phyloP scores from a whole-genome alignment of 2,113 vertebrate species.

The Dasypus novemcinctus region DNA sequence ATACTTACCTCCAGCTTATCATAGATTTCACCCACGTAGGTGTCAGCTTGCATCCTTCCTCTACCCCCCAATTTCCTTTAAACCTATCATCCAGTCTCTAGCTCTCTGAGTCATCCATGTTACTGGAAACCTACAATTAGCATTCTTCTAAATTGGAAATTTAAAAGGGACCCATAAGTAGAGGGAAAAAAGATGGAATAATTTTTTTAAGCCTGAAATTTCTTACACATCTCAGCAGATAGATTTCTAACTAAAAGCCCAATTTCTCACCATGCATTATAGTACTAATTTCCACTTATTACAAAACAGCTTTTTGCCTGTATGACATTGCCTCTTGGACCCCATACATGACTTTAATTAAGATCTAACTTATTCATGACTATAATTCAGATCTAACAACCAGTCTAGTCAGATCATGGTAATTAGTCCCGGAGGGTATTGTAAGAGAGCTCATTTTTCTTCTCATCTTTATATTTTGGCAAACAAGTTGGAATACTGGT shows the following conservation, averaged over 20 bases:
- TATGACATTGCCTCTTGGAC: conserved; percentile 86
- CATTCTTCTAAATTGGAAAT: background rate
- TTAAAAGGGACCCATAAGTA: background rate
- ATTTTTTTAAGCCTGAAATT: conserved; percentile 42
- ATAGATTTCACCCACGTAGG: no score
- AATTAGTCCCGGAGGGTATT: conserved; percentile 87
- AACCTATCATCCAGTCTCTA: no score
- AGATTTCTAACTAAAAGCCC: conserved; percentile 71
- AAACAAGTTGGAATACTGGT: conserved; percentile 74
- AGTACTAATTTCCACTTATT: conserved; percentile 84
- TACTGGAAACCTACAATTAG: background rate
- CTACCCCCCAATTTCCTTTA: no score
- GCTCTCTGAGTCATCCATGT: background rate
- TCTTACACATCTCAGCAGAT: conserved; percentile 42
- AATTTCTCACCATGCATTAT: conserved; percentile 82
- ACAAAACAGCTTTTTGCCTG: conserved; percentile 83
- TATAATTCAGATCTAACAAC: conserved; percentile 86
- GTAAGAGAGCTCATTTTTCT: conserved; percentile 79
- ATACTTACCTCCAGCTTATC: no score
- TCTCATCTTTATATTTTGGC: conserved; percentile 81
- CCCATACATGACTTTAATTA: conserved; percentile 88
- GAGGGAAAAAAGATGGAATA: background rate
- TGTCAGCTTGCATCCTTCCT: no score
- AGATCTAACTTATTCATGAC: conserved; percentile 87
- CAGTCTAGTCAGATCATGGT: conserved; percentile 84